phyloP scores from a whole-genome alignment of 2,797 vertebrate genomes.

The Dendrocincla tyrannina region DNA sequence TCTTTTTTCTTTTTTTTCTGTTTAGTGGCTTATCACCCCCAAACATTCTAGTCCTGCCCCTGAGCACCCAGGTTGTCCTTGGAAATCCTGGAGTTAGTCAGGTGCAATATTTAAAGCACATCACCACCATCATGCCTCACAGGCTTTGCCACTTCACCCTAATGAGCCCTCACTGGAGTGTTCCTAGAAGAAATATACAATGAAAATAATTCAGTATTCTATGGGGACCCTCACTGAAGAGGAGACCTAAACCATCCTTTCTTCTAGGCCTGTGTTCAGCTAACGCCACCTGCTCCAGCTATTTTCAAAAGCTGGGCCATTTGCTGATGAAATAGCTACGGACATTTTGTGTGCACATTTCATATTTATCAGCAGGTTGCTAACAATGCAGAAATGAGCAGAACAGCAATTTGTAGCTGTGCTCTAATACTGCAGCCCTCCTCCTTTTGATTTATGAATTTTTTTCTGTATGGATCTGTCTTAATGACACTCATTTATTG shows the following conservation, averaged over 20 bases:
- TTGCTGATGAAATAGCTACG: conserved; percentile 38
- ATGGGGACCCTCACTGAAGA: neutral
- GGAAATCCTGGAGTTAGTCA: neutral
- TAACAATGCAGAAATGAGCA: conserved; percentile 58
- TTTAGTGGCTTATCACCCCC: neutral
- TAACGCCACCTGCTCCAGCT: neutral
- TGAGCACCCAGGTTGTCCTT: neutral
- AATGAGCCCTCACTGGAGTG: neutral
- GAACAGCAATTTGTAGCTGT: conserved; percentile 46
- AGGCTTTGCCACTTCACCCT: neutral
- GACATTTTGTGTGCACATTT: conserved; percentile 44
- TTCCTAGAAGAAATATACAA: neutral
- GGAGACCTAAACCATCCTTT: neutral
- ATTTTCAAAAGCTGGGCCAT: conserved; percentile 25
- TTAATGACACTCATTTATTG: conserved; percentile 66
- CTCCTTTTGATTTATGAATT: conserved; percentile 45
- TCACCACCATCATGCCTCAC: neutral
- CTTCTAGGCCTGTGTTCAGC: neutral
- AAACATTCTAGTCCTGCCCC: neutral
- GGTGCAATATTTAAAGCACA: neutral
- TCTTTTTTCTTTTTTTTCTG: neutral
- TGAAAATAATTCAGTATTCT: neutral
- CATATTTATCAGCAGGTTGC: conserved; percentile 56
- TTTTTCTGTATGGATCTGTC: conserved; percentile 43
- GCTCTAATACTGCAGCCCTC: neutral